Evolutionary conservation across 2,888 invertebrate species (phyloP).

Genomic region (Zaprionus bogoriensis): DNA sequence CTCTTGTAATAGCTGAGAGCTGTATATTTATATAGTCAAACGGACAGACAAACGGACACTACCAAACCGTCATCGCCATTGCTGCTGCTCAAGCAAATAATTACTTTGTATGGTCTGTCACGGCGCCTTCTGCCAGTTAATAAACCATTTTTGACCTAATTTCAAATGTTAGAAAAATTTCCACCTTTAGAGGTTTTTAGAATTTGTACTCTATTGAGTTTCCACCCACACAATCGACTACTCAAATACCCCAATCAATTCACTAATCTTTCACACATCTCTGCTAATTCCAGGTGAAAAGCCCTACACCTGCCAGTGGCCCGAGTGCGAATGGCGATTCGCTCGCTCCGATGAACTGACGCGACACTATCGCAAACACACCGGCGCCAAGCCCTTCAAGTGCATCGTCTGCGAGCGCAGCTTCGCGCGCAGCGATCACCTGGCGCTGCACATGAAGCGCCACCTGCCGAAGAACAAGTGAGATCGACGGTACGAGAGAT

Average conservation of each 20-base stretch:
- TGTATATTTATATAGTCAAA: no score
- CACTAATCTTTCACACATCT: background rate
- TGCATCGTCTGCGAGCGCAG: constrained; percentile 97
- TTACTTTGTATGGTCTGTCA: no score
- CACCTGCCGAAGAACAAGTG: constrained; percentile 92
- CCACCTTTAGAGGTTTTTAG: no score
- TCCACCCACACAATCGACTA: background rate
- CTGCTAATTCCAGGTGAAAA: constrained; percentile 91
- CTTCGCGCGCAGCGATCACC: constrained; percentile 97
- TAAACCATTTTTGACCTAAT: background rate
- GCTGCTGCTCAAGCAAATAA: no score
- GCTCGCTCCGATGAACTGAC: constrained; percentile 98
- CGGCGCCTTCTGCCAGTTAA: no score
- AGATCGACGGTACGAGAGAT: constrained; percentile 3
- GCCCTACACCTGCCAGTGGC: constrained; percentile 99
- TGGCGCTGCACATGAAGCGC: constrained; percentile 97
- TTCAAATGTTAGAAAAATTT: no score
- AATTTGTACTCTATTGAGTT: no score
- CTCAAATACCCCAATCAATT: no score
- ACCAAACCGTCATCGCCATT: no score
- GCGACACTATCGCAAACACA: constrained; percentile 97
- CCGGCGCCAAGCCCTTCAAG: constrained; percentile 98
- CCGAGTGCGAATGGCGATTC: constrained; percentile 98
- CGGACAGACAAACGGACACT: no score
- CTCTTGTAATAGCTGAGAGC: no score